phyloP scores from a whole-genome alignment of 92 coral and sea anemone species.

The Palythoa grandis region DNA sequence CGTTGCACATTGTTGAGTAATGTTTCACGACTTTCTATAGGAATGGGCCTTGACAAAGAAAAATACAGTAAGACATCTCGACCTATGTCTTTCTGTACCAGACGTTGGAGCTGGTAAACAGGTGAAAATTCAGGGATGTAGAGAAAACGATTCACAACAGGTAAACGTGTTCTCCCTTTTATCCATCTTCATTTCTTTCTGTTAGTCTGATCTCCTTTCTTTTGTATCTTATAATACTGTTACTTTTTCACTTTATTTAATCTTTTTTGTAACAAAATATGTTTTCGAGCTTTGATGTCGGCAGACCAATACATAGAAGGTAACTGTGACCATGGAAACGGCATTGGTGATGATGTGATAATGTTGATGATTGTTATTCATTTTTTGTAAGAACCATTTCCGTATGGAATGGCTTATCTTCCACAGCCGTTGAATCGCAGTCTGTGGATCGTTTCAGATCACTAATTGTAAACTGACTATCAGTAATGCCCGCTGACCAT shows the following conservation, averaged over 20 bases:
- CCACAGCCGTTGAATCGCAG: too few relatives aligned
- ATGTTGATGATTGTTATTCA: neutral
- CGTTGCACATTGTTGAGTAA: neutral
- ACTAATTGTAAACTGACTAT: too few relatives aligned
- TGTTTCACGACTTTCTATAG: constrained; percentile 33
- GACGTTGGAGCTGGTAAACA: constrained; percentile 59
- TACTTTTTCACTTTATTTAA: neutral
- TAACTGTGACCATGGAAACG: neutral
- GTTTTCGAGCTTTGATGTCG: neutral
- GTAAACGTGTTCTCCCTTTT: constrained; percentile 42
- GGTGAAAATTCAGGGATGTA: constrained; percentile 86
- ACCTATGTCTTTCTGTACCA: constrained; percentile 83
- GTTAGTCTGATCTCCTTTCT: neutral
- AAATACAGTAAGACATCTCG: constrained; percentile 75
- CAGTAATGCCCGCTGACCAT: too few relatives aligned
- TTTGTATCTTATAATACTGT: neutral
- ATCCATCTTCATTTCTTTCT: neutral
- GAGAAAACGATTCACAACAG: constrained; percentile 79
- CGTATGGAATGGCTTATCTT: too few relatives aligned
- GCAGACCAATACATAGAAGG: neutral
- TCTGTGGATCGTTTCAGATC: too few relatives aligned
- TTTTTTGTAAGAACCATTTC: too few relatives aligned
- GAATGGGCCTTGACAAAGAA: constrained; percentile 95
- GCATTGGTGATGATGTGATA: neutral
- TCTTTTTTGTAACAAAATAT: neutral